These are phyloP conservation scores for Rallus crepitans DNA, from an alignment of 2,797 vertebrate species.

Conservation along the genomic window DNA sequence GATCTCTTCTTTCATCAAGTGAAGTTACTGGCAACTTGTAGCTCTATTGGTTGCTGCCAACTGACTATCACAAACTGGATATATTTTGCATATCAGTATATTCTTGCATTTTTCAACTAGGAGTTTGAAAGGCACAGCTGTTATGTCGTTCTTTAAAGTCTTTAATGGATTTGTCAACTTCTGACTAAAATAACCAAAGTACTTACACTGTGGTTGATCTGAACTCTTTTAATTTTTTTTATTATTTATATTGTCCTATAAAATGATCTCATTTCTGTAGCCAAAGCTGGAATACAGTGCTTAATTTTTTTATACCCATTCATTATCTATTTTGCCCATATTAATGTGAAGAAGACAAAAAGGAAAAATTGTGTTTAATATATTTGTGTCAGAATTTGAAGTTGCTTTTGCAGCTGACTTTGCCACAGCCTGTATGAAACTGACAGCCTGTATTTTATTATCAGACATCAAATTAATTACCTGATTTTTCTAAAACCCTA, in stretches of 20 bases:
- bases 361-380: neutral
- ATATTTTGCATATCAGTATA: neutral
- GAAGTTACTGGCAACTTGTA: neutral
- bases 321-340: neutral
- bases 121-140: neutral
- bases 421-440: neutral
- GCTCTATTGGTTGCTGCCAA: neutral
- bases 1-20: neutral
- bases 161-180: neutral
- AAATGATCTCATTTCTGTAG: neutral
- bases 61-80: neutral
- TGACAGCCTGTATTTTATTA: slow-evolving; percentile 34
- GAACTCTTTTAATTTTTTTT: neutral
- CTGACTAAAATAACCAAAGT: neutral
- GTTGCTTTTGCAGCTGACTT: slow-evolving; percentile 12
- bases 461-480: slow-evolving; percentile 10
- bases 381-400: slow-evolving; percentile 11
- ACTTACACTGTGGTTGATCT: neutral
- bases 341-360: neutral
- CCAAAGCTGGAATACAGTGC: neutral
- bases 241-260: neutral
- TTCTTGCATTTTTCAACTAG: neutral
- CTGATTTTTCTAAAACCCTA: neutral
- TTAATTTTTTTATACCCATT: neutral
- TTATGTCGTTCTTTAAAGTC: neutral